A percentile compares a stretch with the other conserved stretches of the same genome.
phyloP scores from a whole-genome alignment of 1,140 invertebrate genomes.

The Bradynema listronoti region DNA sequence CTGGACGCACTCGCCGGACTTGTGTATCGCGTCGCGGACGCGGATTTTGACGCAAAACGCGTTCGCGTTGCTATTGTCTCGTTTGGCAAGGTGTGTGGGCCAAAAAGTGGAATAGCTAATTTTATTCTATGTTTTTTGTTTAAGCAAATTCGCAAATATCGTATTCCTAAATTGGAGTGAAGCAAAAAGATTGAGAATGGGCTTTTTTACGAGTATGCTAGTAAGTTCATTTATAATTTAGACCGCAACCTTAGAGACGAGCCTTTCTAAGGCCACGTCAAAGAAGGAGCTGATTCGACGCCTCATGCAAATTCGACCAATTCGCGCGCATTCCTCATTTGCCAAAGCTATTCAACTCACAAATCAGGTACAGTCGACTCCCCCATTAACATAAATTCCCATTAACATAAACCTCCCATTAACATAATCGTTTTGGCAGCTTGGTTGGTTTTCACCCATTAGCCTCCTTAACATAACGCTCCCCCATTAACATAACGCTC shows the following conservation, averaged over 20 bases:
- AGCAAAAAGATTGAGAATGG: background rate
- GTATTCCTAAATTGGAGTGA: background rate
- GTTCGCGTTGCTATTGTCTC: slow-evolving; percentile 15
- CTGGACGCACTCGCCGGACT: slow-evolving; percentile 16
- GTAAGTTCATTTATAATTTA: background rate
- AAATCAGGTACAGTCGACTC: slow-evolving; percentile 4
- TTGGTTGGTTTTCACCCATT: no score
- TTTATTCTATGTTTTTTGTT: background rate
- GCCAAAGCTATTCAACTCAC: slow-evolving; percentile 1
- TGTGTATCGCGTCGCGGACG: background rate
- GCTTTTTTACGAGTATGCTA: no score
- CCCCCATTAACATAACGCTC: no score
- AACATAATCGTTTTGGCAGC: no score
- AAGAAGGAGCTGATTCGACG: background rate
- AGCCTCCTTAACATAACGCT: no score
- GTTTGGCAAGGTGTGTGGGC: slow-evolving; percentile 21
- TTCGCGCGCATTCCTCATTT: background rate
- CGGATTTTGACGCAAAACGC: slow-evolving; percentile 12
- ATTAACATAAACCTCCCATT: no score
- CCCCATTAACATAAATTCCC: no score
- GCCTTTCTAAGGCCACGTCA: background rate
- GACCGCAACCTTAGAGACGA: background rate
- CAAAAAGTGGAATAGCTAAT: no score
- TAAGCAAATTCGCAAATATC: background rate
- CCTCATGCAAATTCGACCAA: background rate